Evolutionary conservation across 2,888 invertebrate genomes (phyloP), one percentile per base, ranked within the genome.

Genomic region (Agriotes lineatus): DNA sequence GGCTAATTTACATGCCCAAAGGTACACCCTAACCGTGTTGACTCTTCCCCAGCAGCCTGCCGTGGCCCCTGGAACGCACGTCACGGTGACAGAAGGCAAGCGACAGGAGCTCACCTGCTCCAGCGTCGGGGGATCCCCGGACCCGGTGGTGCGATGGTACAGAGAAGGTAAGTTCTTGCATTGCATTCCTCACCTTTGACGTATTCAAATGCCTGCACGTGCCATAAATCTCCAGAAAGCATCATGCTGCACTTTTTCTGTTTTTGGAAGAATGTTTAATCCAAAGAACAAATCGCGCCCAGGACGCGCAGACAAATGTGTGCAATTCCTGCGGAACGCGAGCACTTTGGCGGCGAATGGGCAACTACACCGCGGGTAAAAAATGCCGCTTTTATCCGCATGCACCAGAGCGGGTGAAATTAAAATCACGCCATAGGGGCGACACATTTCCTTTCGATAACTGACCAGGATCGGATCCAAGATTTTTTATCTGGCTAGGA

Each of bases 71-170:
- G 91, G 91, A 35, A 86, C 90, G 2, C 90, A 90, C 70, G 93
- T 94, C 16, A 89, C 91, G 35, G 94, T 94, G 39, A 94, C 95
- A 45, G 96, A 96, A 82, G 94, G 92, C 33, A 89, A 91, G 73
- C 88, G 90, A 67, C 88, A 93, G 75, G 91, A 93, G 77, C 85
- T 95, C 48, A 89, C 91, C 5, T 95, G 95, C 83, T 92, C 94
- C 76, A 95, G 94, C 78, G 87, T 90, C 50, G 96, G 96, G 0
- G 96, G 96, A 12, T 96, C 96, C 45, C 96, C 96, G 0, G 95
- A 96, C 85, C 96, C 96, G 3, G 88, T 89, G 76, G 93, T 95
- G 83, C 91, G 92, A 81, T 94, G 94, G 94, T 94, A 92, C 85
- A 90, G 93, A 74, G 92, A 94, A 80, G 85, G 85, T 85, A 74